phyloP scores from a whole-genome alignment of 2,797 vertebrate genomes.

The Euthynnus affinis region DNA sequence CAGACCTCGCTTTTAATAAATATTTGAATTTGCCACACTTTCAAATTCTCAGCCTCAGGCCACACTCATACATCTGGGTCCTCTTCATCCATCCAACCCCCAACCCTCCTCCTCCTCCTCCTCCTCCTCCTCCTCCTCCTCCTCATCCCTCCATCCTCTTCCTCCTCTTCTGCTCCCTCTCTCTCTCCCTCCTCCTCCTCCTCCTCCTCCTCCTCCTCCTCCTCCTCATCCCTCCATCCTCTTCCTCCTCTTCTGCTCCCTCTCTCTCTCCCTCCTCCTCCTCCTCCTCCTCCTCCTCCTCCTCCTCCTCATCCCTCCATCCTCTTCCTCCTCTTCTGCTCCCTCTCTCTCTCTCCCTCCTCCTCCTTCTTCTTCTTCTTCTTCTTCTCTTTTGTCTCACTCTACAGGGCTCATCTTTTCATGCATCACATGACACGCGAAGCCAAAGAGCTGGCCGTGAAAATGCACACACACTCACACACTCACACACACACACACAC shows the following conservation, averaged over 20 bases:
- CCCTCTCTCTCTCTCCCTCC: constrained; percentile 12
- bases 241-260: constrained; percentile 20
- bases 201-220: too few relatives aligned
- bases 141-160: background rate
- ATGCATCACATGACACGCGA: constrained; percentile 79
- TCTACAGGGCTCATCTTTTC: constrained; percentile 76
- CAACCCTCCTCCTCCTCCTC: too few relatives aligned
- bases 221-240: too few relatives aligned
- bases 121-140: background rate
- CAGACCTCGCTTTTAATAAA: constrained; percentile 74
- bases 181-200: background rate
- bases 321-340: background rate
- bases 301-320: too few relatives aligned
- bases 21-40: constrained; percentile 78
- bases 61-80: constrained; percentile 23
- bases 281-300: too few relatives aligned
- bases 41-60: constrained; percentile 68
- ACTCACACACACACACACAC: constrained; percentile 10
- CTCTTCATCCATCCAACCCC: background rate
- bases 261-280: background rate
- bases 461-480: background rate
- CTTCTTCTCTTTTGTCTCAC: constrained; percentile 60
- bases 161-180: constrained; percentile 17
- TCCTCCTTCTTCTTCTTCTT: background rate
- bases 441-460: constrained; percentile 47